phyloP scores from a whole-genome alignment of 2,113 vertebrate species.

The Heterocephalus glaber region DNA sequence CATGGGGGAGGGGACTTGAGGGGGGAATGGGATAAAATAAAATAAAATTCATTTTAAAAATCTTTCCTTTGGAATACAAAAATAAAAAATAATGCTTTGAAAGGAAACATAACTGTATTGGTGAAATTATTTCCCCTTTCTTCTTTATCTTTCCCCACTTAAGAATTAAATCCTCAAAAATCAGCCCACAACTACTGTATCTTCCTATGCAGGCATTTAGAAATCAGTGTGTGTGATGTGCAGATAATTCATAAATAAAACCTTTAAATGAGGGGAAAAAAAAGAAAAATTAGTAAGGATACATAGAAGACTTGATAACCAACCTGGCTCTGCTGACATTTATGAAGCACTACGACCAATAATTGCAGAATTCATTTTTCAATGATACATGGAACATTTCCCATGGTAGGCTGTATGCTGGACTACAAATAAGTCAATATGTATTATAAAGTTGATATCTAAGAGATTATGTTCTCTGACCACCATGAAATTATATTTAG shows the following conservation, averaged over 20 bases:
- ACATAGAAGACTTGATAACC: background rate
- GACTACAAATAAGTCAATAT: background rate
- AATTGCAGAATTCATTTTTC: background rate
- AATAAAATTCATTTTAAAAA: background rate
- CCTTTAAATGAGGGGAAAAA: background rate
- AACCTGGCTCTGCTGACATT: background rate
- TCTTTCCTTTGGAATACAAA: background rate
- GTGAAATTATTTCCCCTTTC: background rate
- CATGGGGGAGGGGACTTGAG: too few species aligned
- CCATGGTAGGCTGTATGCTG: background rate
- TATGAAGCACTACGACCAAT: background rate
- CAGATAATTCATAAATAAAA: conserved; percentile 50
- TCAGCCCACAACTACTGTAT: background rate
- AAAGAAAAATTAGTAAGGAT: background rate
- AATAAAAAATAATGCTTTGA: background rate
- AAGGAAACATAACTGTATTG: background rate
- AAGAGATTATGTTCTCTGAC: background rate
- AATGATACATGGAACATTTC: background rate
- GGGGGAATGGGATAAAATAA: too few species aligned
- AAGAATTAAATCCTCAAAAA: background rate
- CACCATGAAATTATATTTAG: background rate
- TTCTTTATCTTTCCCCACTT: background rate
- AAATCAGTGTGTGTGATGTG: background rate
- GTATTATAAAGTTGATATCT: background rate
- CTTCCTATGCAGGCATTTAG: background rate